phyloP scores from a whole-genome alignment of 1,140 invertebrate genomes.

The Trinorchestia longiramus region DNA sequence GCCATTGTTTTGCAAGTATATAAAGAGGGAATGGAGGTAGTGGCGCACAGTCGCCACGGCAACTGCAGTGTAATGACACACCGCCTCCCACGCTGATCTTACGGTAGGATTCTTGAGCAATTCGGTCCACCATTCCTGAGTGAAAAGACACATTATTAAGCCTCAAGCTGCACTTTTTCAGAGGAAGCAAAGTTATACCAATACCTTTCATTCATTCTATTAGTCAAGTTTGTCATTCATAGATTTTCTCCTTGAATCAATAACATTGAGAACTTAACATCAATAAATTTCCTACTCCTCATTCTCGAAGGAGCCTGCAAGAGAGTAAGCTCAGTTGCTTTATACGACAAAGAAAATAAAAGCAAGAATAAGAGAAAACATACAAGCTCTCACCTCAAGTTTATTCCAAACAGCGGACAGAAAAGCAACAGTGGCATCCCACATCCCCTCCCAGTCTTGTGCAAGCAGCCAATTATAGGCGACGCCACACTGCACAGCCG shows the following conservation, averaged over 20 bases:
- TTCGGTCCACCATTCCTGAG: slow-evolving; percentile 14
- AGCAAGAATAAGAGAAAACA: background rate
- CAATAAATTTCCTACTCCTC: background rate
- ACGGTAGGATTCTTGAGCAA: slow-evolving; percentile 30
- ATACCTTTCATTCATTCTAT: background rate
- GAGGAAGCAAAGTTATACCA: background rate
- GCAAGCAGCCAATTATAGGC: slow-evolving; percentile 8
- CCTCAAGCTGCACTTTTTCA: background rate
- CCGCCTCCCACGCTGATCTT: slow-evolving; percentile 15
- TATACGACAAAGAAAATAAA: background rate
- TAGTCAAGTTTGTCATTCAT: too few relatives aligned
- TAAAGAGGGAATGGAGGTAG: background rate
- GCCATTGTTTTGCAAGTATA: slow-evolving; percentile 3
- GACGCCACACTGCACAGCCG: background rate
- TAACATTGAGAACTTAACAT: background rate
- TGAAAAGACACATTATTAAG: background rate
- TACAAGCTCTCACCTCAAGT: background rate
- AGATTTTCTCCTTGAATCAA: too few relatives aligned
- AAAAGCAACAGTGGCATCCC: slow-evolving; percentile 35
- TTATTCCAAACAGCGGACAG: background rate
- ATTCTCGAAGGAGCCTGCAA: background rate
- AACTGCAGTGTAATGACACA: background rate
- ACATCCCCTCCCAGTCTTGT: slow-evolving; percentile 46
- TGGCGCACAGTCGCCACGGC: background rate
- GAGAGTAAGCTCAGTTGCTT: background rate